These are phyloP conservation scores for Pachycephala philippinensis DNA, from an alignment of 2,113 vertebrate species.

Conservation along the genomic window DNA sequence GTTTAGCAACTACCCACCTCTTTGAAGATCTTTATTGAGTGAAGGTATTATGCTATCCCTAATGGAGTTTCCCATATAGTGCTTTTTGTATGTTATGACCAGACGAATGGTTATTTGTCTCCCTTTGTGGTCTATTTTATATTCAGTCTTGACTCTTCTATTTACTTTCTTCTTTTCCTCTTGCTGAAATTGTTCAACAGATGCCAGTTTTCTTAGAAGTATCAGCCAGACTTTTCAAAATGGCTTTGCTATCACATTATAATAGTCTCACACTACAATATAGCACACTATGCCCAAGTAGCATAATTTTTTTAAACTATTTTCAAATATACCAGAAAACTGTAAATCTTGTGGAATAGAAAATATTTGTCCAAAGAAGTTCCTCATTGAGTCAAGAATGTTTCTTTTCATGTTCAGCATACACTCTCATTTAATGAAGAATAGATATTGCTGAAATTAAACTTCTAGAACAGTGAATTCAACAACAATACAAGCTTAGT, in stretches of 20 bases:
- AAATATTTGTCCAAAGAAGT: background rate
- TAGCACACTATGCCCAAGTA: background rate
- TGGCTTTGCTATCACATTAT: background rate
- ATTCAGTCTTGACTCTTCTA: background rate
- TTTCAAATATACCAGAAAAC: background rate
- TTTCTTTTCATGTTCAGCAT: background rate
- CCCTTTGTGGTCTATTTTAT: background rate
- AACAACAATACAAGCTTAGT: background rate
- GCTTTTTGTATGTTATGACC: background rate
- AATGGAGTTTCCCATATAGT: background rate
- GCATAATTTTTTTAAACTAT: background rate
- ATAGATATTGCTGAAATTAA: background rate
- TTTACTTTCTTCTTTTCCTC: background rate
- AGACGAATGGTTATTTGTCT: background rate
- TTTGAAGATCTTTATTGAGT: background rate
- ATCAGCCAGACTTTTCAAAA: background rate
- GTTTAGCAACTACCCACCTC: background rate
- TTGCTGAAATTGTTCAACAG: background rate
- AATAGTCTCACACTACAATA: background rate
- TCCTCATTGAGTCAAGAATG: background rate
- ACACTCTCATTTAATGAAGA: background rate
- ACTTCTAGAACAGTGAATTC: background rate
- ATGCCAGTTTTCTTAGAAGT: background rate
- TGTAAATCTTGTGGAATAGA: background rate
- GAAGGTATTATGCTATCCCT: background rate